Percentiles rank a stretch among this genome's conserved stretches.
Evolutionary conservation across 2,113 vertebrate genomes (phyloP).

Genomic region (Melanotaenia duboulayi): DNA sequence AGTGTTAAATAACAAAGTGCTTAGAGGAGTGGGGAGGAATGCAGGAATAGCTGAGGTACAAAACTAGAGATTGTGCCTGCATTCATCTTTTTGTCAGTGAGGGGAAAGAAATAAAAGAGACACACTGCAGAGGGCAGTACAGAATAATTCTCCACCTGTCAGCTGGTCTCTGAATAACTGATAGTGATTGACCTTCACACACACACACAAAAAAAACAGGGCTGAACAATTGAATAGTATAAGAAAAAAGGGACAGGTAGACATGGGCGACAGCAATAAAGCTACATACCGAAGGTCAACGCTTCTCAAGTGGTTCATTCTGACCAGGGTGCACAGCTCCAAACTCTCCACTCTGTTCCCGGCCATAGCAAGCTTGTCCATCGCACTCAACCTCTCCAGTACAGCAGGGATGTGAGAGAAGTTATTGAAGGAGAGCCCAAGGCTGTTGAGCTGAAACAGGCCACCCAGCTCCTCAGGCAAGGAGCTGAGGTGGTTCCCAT

Average conservation of each 20-base stretch:
- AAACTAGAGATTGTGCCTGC: constrained; percentile 12
- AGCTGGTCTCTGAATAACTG: constrained; percentile 2
- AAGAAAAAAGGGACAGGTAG: neutral
- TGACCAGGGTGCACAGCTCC: constrained; percentile 82
- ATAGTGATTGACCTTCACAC: constrained; percentile 34
- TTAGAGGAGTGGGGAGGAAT: constrained; percentile 6
- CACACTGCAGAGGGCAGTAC: neutral
- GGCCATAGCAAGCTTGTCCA: constrained; percentile 92
- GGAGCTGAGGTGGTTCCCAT: constrained; percentile 90
- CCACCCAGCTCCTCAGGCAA: constrained; percentile 91
- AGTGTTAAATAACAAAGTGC: constrained; percentile 24
- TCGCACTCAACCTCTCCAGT: constrained; percentile 84
- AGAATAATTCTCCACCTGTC: constrained; percentile 7
- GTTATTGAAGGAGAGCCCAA: constrained; percentile 95
- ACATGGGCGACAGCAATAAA: neutral
- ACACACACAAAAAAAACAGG: too few species aligned
- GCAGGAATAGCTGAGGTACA: neutral
- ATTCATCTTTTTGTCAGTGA: constrained; percentile 24
- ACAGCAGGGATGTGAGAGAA: constrained; percentile 88
- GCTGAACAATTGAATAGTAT: neutral
- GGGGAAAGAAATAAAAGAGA: constrained; percentile 1
- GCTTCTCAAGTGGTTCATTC: constrained; percentile 88
- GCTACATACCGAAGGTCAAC: constrained; percentile 91
- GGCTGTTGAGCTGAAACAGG: constrained; percentile 88
- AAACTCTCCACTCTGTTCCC: constrained; percentile 89